Evolutionary conservation across 2,888 invertebrate species (phyloP).

Genomic region (Melinaea marsaeus): DNA sequence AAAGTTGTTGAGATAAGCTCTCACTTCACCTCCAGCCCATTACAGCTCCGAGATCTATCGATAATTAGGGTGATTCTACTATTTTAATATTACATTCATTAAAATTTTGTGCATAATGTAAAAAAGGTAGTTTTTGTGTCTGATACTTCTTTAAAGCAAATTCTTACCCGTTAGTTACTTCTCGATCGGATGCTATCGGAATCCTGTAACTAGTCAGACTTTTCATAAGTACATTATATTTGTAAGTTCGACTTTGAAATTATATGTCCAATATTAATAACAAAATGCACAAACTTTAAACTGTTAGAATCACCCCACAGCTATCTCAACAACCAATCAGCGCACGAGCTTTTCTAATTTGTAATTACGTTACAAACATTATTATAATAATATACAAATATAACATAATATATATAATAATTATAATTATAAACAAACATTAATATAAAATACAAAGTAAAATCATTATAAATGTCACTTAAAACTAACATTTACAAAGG

Average conservation of each 20-base stretch:
- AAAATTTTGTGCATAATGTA: neutral
- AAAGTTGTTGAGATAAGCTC: slow-evolving; percentile 29
- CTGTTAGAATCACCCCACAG: slow-evolving; percentile 33
- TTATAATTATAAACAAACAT: neutral
- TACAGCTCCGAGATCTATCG: slow-evolving; percentile 19
- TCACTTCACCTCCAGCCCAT: slow-evolving; percentile 23
- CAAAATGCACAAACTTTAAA: neutral
- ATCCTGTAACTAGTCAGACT: too few relatives aligned
- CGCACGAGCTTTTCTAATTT: slow-evolving; percentile 49
- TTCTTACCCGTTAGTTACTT: neutral
- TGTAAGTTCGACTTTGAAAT: too few relatives aligned
- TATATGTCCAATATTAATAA: too few relatives aligned
- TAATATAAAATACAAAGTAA: neutral
- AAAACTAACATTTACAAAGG: slow-evolving; percentile 31
- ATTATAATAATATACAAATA: neutral
- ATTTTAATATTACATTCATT: slow-evolving; percentile 9
- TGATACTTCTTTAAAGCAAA: neutral
- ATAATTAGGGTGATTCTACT: slow-evolving; percentile 11
- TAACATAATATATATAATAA: neutral
- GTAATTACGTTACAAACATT: slow-evolving; percentile 45
- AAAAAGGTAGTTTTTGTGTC: neutral
- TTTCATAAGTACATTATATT: too few relatives aligned
- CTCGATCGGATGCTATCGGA: neutral
- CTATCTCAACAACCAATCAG: slow-evolving; percentile 40
- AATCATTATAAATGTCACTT: slow-evolving; percentile 20